Percentiles rank a stretch among this genome's conserved stretches.
Conservation (phyloP, 1,140 invertebrate species). For the Cyrtorhinus lividipennis region DNA sequence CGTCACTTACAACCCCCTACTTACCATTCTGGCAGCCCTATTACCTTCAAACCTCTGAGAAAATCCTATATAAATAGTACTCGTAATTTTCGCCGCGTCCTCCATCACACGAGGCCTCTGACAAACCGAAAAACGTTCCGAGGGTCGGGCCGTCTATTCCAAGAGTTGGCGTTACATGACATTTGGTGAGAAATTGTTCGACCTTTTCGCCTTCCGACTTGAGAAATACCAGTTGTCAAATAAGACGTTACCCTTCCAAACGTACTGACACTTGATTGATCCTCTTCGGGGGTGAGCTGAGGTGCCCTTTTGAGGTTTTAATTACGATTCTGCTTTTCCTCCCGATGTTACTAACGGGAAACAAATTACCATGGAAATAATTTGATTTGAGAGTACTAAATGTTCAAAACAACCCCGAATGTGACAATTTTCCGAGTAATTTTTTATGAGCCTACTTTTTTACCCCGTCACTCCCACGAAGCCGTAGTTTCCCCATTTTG, state of each 20-base stretch:
- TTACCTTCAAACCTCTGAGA: neutral
- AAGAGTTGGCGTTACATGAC: neutral
- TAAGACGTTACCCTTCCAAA: neutral
- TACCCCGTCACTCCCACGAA: too few species aligned
- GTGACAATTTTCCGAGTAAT: too few species aligned
- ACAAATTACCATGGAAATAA: too few species aligned
- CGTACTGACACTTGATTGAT: neutral
- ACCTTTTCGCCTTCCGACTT: neutral
- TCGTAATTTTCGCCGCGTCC: neutral
- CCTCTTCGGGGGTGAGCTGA: neutral
- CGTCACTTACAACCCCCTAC: neutral
- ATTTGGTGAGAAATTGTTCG: neutral
- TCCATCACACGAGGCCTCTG: neutral
- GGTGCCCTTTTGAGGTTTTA: neutral
- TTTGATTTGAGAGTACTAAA: too few species aligned
- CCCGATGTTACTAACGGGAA: too few species aligned
- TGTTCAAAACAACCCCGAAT: too few species aligned
- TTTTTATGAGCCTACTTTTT: too few species aligned
- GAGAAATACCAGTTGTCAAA: neutral
- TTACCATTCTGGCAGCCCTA: neutral
- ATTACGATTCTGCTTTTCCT: neutral
- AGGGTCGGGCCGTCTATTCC: neutral
- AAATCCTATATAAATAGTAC: neutral
- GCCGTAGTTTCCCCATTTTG: too few species aligned
- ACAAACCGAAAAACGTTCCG: neutral